Evolutionary conservation across 23 tunicate genomes (phyloP).

Genomic region (Trididemnum clinides): DNA sequence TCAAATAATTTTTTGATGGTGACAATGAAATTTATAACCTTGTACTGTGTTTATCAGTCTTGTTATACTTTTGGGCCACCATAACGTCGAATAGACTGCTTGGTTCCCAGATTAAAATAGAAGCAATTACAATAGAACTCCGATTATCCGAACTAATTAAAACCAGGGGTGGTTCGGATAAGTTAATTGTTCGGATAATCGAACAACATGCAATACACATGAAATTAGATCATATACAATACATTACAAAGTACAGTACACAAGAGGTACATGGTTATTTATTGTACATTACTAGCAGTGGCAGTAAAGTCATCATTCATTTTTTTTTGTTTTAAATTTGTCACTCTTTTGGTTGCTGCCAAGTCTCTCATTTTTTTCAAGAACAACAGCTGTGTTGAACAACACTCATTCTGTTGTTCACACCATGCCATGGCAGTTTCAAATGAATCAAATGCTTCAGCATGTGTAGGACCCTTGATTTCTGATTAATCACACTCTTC

Average conservation of each 20-base stretch:
- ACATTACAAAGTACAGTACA: conserved; percentile 11
- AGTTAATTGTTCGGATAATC: conserved; percentile 10
- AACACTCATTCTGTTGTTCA: conserved; percentile 30
- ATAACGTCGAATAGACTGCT: no score
- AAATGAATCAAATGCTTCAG: conserved; percentile 33
- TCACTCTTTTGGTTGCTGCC: conserved; percentile 10
- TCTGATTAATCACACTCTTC: conserved; percentile 24
- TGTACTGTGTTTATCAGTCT: no score
- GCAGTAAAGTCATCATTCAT: conserved; percentile 24
- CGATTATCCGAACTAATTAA: conserved; percentile 28
- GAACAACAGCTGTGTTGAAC: conserved; percentile 29
- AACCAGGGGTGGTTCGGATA: conserved; percentile 25
- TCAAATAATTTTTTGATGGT: no score
- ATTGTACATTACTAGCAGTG: conserved; percentile 26
- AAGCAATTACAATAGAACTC: conserved; percentile 8
- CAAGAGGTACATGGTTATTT: conserved; percentile 9
- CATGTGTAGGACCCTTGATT: conserved; percentile 23
- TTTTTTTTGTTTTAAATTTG: conserved; percentile 14
- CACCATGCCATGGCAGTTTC: conserved; percentile 33
- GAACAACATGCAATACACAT: conserved; percentile 19
- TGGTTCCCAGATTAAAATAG: no score
- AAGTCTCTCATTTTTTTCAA: conserved; percentile 18
- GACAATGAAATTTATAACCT: no score
- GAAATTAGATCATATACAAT: conserved; percentile 18
- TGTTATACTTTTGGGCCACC: no score